Evolutionary conservation across 2,113 vertebrate genomes (phyloP).

Genomic region (Shinisaurus crocodilurus): DNA sequence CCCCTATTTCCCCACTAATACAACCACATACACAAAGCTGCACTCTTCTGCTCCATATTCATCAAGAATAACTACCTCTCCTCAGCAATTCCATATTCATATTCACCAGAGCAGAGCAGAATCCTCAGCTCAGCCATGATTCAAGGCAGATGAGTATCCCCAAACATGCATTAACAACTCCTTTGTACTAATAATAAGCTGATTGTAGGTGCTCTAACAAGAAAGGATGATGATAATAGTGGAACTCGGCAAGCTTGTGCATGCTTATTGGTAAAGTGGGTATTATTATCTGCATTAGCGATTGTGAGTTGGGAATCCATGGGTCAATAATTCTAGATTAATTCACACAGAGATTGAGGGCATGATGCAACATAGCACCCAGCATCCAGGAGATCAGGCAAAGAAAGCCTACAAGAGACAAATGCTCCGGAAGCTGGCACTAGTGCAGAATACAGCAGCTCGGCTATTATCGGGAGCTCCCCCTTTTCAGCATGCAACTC

Average conservation of each 20-base stretch:
- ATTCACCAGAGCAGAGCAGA: background rate
- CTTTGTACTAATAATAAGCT: background rate
- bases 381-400: background rate
- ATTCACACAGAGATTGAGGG: background rate
- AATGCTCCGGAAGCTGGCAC: background rate
- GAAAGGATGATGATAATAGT: background rate
- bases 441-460: too few species aligned
- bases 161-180: background rate
- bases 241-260: background rate
- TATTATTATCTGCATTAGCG: background rate
- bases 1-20: fast-evolving
- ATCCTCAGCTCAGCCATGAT: background rate
- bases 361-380: background rate
- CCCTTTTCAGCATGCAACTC: too few species aligned
- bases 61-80: background rate
- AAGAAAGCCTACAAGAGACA: background rate
- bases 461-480: too few species aligned
- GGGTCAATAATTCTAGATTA: background rate
- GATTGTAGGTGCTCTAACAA: background rate
- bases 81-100: background rate
- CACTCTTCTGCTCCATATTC: too few species aligned
- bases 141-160: background rate
- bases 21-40: fast-evolving
- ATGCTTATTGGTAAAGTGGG: background rate
- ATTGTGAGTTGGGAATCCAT: background rate